Base-by-base conservation (phyloP, 2,797 vertebrate genomes). In the Oreochromis mossambicus region DNA sequence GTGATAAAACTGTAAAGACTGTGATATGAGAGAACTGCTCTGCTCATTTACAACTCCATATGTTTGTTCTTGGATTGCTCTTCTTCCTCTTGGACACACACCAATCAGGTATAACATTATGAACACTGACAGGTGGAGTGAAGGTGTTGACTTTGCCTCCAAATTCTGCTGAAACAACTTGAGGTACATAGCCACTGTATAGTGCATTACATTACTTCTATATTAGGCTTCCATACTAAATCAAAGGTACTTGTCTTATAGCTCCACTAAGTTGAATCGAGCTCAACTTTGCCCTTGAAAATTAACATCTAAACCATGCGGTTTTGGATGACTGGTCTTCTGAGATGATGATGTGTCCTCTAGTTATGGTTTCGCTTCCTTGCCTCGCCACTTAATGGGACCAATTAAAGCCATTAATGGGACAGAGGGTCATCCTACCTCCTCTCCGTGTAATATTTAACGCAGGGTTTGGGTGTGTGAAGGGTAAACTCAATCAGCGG, bases 351-450 rank as follows among this genome's bases (percentile, higher is more conserved):
- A 83, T 88, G 83, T 92, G 92, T 94, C 93, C 91, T 94, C 90
- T 83, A 84, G 93, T 94, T 95, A 95, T 95, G 95, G 95, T 95
- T 95, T 93, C 92, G 91, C 94, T 94, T 95, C 92, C 92, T 85
- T 92, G 92, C 92, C 78, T 94, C 83, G 3, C 84, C 86, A 87
- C 91, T 94, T 96, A 95, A 95, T 92, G 83, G 93, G 86, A 88
- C 95, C 92, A 94, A 95, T 95, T 95, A 95, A 93, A 95, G 84
- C 38, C 90, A 94, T 95, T 94, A 95, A 94, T 93, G 85, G 91
- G 88, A 93, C 88, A 34, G 88, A 83, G 94, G 92, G 88, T 92
- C 93, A 89, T 92, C 89, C 82, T 34, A 82, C 91, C 92, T 91
- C 87, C 87, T 88, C 81, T 63, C 88, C 10, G 41, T 34, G 84